Evolutionary conservation across 1,140 invertebrate genomes (phyloP).

Genomic region (Heliothis subflexa): DNA sequence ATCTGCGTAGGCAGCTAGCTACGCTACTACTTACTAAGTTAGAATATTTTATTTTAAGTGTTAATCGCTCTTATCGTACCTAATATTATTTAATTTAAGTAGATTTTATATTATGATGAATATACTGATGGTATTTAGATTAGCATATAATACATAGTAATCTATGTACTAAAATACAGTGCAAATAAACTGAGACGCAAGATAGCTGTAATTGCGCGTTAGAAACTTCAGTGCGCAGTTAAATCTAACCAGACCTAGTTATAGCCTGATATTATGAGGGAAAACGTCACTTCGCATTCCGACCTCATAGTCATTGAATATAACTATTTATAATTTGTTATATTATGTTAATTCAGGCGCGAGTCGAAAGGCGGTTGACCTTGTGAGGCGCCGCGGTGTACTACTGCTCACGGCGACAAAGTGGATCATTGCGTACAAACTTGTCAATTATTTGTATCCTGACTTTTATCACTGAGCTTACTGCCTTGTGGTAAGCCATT

Average conservation of each 20-base stretch:
- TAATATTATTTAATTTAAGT: too few relatives aligned
- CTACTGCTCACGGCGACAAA: conserved; percentile 52
- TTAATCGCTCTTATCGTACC: too few relatives aligned
- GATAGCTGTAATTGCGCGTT: conserved; percentile 11
- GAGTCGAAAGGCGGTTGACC: conserved; percentile 75
- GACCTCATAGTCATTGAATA: conserved; percentile 47
- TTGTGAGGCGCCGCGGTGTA: conserved; percentile 68
- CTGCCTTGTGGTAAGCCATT: not conserved
- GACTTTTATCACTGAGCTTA: not conserved
- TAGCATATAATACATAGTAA: not conserved
- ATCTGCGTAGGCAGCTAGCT: not conserved
- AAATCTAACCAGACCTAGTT: conserved; percentile 17
- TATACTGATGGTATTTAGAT: too few relatives aligned
- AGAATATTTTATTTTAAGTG: too few relatives aligned
- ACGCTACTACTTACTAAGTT: too few relatives aligned
- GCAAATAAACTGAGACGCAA: conserved; percentile 11
- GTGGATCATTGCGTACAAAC: conserved; percentile 48
- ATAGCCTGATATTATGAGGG: conserved; percentile 48
- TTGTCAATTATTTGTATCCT: conserved; percentile 43
- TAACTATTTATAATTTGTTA: conserved; percentile 66
- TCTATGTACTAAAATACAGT: not conserved
- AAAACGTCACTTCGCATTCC: conserved; percentile 51
- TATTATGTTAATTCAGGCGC: conserved; percentile 72
- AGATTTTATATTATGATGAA: too few relatives aligned
- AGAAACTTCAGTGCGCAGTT: conserved; percentile 37